These are phyloP conservation scores for Macrosiphum euphorbiae DNA, from an alignment of 2,888 invertebrate genomes.

Conservation along the genomic window DNA sequence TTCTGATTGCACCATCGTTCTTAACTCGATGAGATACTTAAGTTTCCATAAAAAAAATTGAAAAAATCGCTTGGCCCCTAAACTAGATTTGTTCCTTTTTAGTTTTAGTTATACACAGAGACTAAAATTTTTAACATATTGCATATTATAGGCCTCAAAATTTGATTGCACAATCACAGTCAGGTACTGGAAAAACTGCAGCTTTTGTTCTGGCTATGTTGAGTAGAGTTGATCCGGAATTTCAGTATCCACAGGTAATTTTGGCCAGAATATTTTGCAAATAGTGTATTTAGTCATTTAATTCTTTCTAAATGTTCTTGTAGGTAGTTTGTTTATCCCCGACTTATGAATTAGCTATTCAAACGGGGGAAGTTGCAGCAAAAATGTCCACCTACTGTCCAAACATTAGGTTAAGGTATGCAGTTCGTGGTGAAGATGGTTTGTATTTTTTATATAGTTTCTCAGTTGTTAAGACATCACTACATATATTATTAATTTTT, in stretches of 20 bases:
- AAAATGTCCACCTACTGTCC: conserved; percentile 95
- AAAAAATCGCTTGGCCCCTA: no score
- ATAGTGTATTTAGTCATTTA: neutral
- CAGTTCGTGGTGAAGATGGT: conserved; percentile 92
- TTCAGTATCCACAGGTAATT: conserved; percentile 85
- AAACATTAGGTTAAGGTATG: conserved; percentile 90
- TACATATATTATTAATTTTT: conserved; percentile 18
- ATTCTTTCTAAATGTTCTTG: neutral
- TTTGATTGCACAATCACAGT: conserved; percentile 99
- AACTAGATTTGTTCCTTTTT: no score
- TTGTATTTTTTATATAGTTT: conserved; percentile 67
- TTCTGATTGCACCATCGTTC: no score
- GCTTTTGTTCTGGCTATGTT: conserved; percentile 98
- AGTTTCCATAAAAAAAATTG: no score
- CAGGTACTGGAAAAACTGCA: conserved; percentile 99
- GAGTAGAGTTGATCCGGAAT: conserved; percentile 85
- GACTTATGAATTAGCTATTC: conserved; percentile 97
- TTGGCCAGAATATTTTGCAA: neutral
- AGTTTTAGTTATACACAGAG: no score
- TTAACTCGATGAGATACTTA: no score
- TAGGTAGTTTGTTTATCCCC: conserved; percentile 93
- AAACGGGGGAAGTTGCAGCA: conserved; percentile 96
- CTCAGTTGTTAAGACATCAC: neutral
- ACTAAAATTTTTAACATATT: neutral
- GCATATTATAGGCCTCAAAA: conserved; percentile 83